Evolutionary conservation across 1,140 invertebrate genomes (phyloP).

Genomic region (Physella acuta): DNA sequence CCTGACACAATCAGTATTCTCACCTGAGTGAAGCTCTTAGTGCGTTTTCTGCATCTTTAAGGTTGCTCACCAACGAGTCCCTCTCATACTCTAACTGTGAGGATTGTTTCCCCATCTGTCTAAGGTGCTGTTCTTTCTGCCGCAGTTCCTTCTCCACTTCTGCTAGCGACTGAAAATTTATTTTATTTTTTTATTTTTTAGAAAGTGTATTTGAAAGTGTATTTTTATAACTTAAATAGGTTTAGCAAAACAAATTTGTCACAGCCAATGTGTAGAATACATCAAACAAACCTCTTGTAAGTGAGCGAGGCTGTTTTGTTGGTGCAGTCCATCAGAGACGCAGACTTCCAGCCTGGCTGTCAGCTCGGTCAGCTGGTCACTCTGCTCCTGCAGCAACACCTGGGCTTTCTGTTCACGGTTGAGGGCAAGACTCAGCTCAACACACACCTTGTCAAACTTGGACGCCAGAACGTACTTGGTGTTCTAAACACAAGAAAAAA

Average conservation of each 20-base stretch:
- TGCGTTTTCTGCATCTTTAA: constrained; percentile 54
- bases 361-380: constrained; percentile 48
- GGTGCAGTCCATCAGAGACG: constrained; percentile 43
- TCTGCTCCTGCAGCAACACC: constrained; percentile 53
- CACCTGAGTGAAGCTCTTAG: constrained; percentile 48
- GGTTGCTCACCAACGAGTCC: constrained; percentile 45
- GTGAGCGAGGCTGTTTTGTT: constrained; percentile 39
- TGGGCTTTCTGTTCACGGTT: constrained; percentile 53
- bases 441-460: constrained; percentile 55
- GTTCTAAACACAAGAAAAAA: constrained; percentile 32
- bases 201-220: no score
- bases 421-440: constrained; percentile 51
- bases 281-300: constrained; percentile 20
- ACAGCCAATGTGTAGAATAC: no score
- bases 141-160: constrained; percentile 47
- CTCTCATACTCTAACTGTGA: constrained; percentile 45
- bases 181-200: no score
- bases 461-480: constrained; percentile 45
- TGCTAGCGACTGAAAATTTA: constrained; percentile 40
- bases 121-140: constrained; percentile 48
- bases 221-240: no score
- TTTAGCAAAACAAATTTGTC: no score
- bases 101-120: constrained; percentile 49
- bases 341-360: constrained; percentile 43
- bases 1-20: no score